phyloP scores from a whole-genome alignment of 2,888 invertebrate genomes.

The Hofmannophila pseudospretella region DNA sequence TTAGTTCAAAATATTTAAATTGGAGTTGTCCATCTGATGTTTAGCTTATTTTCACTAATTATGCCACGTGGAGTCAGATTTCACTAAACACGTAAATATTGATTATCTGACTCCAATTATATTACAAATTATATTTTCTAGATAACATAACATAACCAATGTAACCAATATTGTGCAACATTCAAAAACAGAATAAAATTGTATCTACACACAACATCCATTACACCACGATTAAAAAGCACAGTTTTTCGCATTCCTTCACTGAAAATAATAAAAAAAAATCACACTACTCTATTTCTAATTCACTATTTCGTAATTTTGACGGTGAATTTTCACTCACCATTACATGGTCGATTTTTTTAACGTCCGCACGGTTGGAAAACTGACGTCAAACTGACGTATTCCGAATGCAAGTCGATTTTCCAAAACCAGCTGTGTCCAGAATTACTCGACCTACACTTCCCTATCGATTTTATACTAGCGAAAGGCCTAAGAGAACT shows the following conservation, averaged over 20 bases:
- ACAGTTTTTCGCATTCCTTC: conserved; percentile 38
- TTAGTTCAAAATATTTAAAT: background rate
- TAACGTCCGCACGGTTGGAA: conserved; percentile 45
- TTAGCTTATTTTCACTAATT: background rate
- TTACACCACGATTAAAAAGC: conserved; percentile 35
- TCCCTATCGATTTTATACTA: background rate
- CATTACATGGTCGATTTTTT: conserved; percentile 57
- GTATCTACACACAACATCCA: conserved; percentile 49
- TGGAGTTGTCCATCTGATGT: conserved; percentile 26
- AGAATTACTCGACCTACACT: conserved; percentile 29
- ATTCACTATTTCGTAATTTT: conserved; percentile 37
- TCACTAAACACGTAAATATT: too few relatives aligned
- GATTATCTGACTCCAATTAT: conserved; percentile 3
- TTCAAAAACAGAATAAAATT: conserved; percentile 4
- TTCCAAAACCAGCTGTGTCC: conserved; percentile 67
- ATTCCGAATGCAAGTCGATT: conserved; percentile 52
- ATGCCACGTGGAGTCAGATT: background rate
- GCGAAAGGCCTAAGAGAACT: background rate
- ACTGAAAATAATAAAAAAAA: conserved; percentile 18
- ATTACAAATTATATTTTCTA: background rate
- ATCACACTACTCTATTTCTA: conserved; percentile 32
- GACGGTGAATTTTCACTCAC: conserved; percentile 48
- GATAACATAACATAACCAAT: background rate
- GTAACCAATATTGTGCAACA: too few relatives aligned
- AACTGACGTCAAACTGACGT: conserved; percentile 57